phyloP scores from a whole-genome alignment of 2,113 vertebrate genomes.

The Poecile atricapillus region DNA sequence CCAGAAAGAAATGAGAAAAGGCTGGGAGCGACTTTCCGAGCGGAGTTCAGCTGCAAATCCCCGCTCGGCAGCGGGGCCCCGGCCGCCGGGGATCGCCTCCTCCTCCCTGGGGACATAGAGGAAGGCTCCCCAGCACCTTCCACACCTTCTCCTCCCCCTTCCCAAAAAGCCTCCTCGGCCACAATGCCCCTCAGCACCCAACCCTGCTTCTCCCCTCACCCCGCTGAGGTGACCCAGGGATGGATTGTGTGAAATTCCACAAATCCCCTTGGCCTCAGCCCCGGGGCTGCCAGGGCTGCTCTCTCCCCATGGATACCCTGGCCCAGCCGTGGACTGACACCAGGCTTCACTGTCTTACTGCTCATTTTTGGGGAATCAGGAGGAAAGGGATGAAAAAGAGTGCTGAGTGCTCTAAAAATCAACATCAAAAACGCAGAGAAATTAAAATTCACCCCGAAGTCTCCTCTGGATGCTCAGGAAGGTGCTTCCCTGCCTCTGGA shows the following conservation, averaged over 20 bases:
- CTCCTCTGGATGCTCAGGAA: background rate
- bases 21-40: background rate
- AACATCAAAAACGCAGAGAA: background rate
- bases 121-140: background rate
- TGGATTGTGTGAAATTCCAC: background rate
- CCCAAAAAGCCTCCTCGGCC: background rate
- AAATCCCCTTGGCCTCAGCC: background rate
- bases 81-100: background rate
- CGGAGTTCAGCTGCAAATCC: background rate
- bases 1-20: constrained; percentile 26
- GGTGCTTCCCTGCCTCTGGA: background rate
- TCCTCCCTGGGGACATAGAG: background rate
- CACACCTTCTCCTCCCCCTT: background rate
- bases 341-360: background rate
- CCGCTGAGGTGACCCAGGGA: rapidly evolving
- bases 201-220: background rate
- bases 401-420: background rate
- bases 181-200: background rate
- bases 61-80: background rate
- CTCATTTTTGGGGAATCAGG: rapidly evolving
- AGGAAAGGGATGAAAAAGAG: background rate
- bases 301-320: background rate
- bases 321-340: background rate
- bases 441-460: background rate
- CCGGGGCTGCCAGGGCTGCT: background rate